Percentiles rank a stretch among this genome's conserved stretches.
phyloP scores from a whole-genome alignment of 2,797 vertebrate species.

The Australoheros facetus region DNA sequence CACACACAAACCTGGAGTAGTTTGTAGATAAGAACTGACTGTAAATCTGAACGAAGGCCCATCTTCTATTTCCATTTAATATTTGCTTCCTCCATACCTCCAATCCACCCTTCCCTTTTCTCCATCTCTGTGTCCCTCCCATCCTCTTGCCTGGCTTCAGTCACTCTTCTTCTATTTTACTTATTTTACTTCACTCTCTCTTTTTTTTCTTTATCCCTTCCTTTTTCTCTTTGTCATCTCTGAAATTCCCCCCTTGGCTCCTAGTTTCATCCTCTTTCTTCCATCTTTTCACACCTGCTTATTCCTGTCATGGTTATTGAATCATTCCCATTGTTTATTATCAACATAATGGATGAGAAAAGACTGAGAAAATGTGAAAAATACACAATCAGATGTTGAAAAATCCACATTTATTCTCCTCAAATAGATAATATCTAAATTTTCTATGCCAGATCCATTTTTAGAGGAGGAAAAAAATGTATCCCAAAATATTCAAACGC shows the following conservation, averaged over 20 bases:
- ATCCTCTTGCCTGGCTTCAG: constrained; percentile 4
- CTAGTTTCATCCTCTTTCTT: background rate
- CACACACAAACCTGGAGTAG: constrained; percentile 34
- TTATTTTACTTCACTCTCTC: background rate
- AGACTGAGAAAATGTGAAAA: no score
- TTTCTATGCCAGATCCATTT: background rate
- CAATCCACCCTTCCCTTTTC: constrained; percentile 14
- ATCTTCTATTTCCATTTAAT: constrained; percentile 71
- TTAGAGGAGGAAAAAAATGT: background rate
- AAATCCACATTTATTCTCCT: background rate
- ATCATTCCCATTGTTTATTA: background rate
- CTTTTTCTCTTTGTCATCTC: background rate
- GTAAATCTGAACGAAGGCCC: constrained; percentile 77
- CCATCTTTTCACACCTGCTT: background rate
- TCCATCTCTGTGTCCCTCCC: constrained; percentile 8
- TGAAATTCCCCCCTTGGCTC: background rate
- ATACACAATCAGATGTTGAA: background rate
- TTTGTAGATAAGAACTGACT: constrained; percentile 73
- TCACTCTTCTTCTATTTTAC: background rate
- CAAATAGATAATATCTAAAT: background rate
- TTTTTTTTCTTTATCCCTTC: background rate
- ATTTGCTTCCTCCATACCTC: constrained; percentile 51
- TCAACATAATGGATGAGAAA: background rate
- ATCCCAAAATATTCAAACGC: background rate
- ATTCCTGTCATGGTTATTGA: background rate